Evolutionary conservation across 2,113 vertebrate genomes (phyloP), one percentile per base, ranked within the genome.

Genomic region (Chionis minor): DNA sequence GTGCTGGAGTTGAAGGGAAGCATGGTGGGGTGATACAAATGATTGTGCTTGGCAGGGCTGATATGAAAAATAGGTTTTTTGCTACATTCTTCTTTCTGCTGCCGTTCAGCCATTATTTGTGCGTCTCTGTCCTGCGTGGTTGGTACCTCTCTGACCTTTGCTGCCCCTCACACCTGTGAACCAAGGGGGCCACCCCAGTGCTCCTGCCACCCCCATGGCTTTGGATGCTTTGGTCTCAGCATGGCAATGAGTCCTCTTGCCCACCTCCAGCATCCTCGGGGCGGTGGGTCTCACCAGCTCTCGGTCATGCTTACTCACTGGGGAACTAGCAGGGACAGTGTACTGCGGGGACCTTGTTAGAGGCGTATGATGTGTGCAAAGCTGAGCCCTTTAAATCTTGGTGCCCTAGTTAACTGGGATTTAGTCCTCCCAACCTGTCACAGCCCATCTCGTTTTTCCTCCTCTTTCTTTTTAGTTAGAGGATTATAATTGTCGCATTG

Each of bases 351-450:
- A 55, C 38, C 42, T 61, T 78, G 56, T 52, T 45, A 61, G n/a
- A 77, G 51, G 59, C 8, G 1, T 66, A 58, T 51, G 63, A 79
- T 94, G 38, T 62, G 30, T 61, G 32, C 61, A 63, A 47, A 86
- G 88, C 88, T 58, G 84, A 95, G 79, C 59, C 63, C 84, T 95
- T 85, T 95, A 94, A 81, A 92, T 96, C 95, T 94, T 88, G 45
- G 59, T 96, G 96, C 59, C 95, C 92, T 87, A 97, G 89, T 96
- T 97, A 95, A 92, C 0, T 0, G 62, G 85, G 90, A 95, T 97
- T 97, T 94, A 95, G 82, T 86, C 92, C 58, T 96, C 61, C 49
- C 80, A 79, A 92, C 86, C 94, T 94, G 92, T 91, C 92, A 92
- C 69, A 91, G 67, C 27, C 89, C 61, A 59, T 96, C 89, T 95